phyloP scores from a whole-genome alignment of 2,797 vertebrate genomes.

The Mus spretus region DNA sequence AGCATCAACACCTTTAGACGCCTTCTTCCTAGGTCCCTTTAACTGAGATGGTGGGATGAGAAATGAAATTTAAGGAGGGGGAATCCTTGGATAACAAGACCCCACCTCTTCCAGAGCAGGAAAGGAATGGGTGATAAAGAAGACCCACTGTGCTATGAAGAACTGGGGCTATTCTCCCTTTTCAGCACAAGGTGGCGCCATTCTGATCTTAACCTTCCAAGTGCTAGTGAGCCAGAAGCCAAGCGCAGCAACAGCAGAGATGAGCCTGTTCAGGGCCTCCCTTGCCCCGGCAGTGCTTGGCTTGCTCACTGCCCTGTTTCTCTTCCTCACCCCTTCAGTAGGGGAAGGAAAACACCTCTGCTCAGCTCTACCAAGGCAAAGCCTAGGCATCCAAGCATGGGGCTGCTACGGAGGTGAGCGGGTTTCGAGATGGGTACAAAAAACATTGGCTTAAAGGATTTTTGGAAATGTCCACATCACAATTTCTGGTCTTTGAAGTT shows the following conservation, averaged over 20 bases:
- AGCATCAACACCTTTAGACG: background rate
- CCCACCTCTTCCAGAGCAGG: background rate
- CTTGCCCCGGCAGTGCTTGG: background rate
- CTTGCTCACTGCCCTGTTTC: background rate
- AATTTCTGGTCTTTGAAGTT: constrained; percentile 58
- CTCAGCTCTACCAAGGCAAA: background rate
- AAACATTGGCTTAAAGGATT: background rate
- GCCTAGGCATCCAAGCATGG: background rate
- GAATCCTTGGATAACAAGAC: background rate
- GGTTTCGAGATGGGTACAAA: background rate
- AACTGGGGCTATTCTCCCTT: background rate
- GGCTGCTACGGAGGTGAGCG: background rate
- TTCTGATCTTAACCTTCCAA: background rate
- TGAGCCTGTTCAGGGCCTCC: background rate
- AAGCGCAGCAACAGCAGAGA: background rate
- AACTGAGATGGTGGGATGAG: background rate
- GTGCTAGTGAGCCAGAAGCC: background rate
- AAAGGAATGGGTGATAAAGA: background rate
- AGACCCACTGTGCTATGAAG: background rate
- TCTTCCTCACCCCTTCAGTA: background rate
- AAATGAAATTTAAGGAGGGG: background rate
- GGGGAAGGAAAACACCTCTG: background rate
- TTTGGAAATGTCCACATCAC: constrained; percentile 9
- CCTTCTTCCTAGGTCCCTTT: background rate
- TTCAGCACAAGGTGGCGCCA: constrained; percentile 83